Evolutionary conservation across 2,113 vertebrate genomes (phyloP), one percentile per base, ranked within the genome.

Genomic region (Caracal caracal): DNA sequence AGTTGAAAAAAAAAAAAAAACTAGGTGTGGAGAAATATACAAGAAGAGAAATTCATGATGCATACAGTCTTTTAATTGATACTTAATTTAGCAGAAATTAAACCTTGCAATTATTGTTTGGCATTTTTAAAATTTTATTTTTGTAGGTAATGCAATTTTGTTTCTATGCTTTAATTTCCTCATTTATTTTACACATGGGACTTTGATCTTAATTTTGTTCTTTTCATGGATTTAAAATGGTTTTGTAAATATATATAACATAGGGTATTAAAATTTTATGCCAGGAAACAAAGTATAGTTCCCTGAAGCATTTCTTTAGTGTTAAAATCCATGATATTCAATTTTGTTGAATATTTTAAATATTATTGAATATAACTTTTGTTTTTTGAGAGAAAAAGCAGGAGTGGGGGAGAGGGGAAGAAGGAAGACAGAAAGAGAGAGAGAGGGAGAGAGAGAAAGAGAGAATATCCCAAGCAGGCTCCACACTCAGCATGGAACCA

Each of bases 171-270:
- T 92, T 61, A 66, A 51, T 70, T 94, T 92, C 51, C 35, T 76
- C 26, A 75, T 22, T 80, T 76, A 12, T 63, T 88, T 83, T 33
- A 83, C 1, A 73, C 9, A 40, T 56, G 33, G 61, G 33, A 88
- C 51, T 92, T 81, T 65, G 51, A 30, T 82, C 26, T 88, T 92
- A 76, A 82, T 92, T 92, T 87, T 82, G 37, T 84, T 88, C 30
- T 78, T 16, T 71, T 78, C 49, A 40, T 63, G n/a, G 51, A 43
- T 70, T 94, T 83, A 88, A 96, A 90, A 83, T 53, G 43, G 51
- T 88, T 94, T 94, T 63, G 3, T 88, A 75, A 78, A 75, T 53
- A 68, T 88, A 59, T 35, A 20, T 63, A 90, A 53, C 11, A 78
- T n/a, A n/a, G 61, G 10, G 7, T n/a, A 61, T 33, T 83, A 94